Conservation (phyloP, 2,113 vertebrate species). For the Rhagologus leucostigma region DNA sequence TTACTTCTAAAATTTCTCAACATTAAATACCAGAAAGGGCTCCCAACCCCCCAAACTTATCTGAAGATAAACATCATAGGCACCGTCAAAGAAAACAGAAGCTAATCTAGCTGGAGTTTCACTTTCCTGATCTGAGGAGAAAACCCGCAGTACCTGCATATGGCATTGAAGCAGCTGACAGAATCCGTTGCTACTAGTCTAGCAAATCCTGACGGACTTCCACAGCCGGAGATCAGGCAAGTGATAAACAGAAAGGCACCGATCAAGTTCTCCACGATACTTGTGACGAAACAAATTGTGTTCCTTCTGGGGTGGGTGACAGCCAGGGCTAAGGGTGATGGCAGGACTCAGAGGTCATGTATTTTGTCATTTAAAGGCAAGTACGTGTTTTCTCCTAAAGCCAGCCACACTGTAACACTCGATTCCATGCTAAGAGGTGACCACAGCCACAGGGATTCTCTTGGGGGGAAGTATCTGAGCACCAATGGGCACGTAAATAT, state of each 20-base stretch:
- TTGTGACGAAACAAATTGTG: background rate
- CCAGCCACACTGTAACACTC: background rate
- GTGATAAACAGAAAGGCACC: slow-evolving; percentile 43
- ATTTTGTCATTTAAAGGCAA: slow-evolving; percentile 3
- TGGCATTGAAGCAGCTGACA: background rate
- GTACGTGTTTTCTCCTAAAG: background rate
- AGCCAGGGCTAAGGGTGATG: background rate
- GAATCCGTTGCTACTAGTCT: background rate
- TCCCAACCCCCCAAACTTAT: slow-evolving; percentile 6
- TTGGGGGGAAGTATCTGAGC: background rate
- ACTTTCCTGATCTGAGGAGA: slow-evolving; percentile 27
- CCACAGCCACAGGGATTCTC: background rate
- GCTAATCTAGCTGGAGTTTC: slow-evolving; percentile 23
- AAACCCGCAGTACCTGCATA: background rate
- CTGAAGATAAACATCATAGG: slow-evolving; percentile 46
- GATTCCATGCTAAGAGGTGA: background rate
- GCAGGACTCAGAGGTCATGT: background rate
- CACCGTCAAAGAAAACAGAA: slow-evolving; percentile 50
- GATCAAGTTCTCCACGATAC: background rate
- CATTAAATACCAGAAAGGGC: slow-evolving; percentile 13
- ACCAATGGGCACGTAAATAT: background rate
- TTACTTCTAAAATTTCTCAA: slow-evolving; percentile 9
- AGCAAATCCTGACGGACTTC: background rate
- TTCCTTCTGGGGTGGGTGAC: background rate
- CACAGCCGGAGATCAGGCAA: background rate